These are phyloP conservation scores for Megaustenia siamemsis DNA, from an alignment of 2,888 invertebrate species.

Conservation along the genomic window DNA sequence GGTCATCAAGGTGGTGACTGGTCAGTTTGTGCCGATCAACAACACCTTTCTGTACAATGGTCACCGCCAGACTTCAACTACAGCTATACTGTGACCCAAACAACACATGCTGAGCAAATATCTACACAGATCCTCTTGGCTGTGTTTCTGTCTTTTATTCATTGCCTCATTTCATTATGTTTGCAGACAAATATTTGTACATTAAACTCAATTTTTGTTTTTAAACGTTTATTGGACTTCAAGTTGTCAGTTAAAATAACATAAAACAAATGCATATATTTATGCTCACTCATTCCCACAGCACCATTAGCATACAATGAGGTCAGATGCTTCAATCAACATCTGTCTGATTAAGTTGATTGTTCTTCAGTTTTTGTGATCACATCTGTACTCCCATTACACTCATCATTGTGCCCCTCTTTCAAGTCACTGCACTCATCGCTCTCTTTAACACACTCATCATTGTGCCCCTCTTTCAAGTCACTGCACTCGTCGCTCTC, in stretches of 20 bases:
- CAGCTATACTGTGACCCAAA: slow-evolving; percentile 68
- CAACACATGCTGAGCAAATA: too few relatives aligned
- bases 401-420: background rate
- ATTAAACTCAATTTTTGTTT: background rate
- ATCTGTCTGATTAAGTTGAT: background rate
- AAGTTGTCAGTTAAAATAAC: background rate
- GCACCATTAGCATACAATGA: background rate
- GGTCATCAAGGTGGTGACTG: slow-evolving; percentile 95
- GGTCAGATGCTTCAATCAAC: background rate
- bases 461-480: background rate
- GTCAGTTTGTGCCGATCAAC: slow-evolving; percentile 96
- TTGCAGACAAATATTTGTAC: too few relatives aligned
- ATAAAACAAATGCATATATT: background rate
- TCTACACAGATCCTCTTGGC: too few relatives aligned
- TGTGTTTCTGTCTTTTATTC: too few relatives aligned
- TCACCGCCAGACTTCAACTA: slow-evolving; percentile 87
- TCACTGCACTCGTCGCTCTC: background rate
- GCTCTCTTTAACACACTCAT: background rate
- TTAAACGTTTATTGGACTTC: too few relatives aligned
- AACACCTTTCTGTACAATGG: slow-evolving; percentile 98
- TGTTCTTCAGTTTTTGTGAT: background rate
- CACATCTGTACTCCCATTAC: background rate
- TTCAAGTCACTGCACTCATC: background rate
- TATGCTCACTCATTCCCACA: background rate
- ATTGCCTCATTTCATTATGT: too few relatives aligned